phyloP scores from a whole-genome alignment of 1,140 invertebrate species.

The Colletes gigas region DNA sequence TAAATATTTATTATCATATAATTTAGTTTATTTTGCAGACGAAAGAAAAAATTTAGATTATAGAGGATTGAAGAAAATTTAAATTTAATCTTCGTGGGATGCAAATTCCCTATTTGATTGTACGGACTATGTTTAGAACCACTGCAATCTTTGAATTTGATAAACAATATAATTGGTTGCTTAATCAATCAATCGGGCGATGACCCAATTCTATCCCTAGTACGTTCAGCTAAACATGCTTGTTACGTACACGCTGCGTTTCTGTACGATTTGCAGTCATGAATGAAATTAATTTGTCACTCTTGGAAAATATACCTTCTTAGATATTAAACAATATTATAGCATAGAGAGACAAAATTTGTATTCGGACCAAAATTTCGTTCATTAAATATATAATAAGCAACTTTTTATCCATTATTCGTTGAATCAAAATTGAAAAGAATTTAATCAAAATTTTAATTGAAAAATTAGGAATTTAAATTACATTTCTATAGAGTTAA shows the following conservation, averaged over 20 bases:
- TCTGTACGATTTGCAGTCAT: not conserved
- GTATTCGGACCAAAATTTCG: too few relatives aligned
- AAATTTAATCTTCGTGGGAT: not conserved
- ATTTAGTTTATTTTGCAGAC: too few relatives aligned
- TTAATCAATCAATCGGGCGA: slow-evolving; percentile 39
- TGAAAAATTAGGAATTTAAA: too few relatives aligned
- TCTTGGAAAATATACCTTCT: not conserved
- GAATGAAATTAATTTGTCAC: not conserved
- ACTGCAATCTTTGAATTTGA: slow-evolving; percentile 27
- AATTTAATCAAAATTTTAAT: too few relatives aligned
- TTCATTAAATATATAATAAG: too few relatives aligned
- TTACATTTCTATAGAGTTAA: too few relatives aligned
- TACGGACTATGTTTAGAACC: not conserved
- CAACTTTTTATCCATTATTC: too few relatives aligned
- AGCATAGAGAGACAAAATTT: too few relatives aligned
- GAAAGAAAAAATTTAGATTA: too few relatives aligned
- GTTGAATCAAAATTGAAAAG: too few relatives aligned
- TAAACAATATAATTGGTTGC: slow-evolving; percentile 44
- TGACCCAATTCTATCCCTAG: slow-evolving; percentile 43
- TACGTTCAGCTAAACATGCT: slow-evolving; percentile 1
- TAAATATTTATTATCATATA: too few relatives aligned
- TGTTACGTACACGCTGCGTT: not conserved
- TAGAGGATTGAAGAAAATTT: too few relatives aligned
- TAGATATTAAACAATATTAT: not conserved
- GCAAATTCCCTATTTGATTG: slow-evolving; percentile 10